A percentile compares a stretch with the other conserved stretches of the same genome.
These are phyloP conservation scores for Zophobas morio DNA, from an alignment of 1,140 invertebrate species.

Conservation along the genomic window DNA sequence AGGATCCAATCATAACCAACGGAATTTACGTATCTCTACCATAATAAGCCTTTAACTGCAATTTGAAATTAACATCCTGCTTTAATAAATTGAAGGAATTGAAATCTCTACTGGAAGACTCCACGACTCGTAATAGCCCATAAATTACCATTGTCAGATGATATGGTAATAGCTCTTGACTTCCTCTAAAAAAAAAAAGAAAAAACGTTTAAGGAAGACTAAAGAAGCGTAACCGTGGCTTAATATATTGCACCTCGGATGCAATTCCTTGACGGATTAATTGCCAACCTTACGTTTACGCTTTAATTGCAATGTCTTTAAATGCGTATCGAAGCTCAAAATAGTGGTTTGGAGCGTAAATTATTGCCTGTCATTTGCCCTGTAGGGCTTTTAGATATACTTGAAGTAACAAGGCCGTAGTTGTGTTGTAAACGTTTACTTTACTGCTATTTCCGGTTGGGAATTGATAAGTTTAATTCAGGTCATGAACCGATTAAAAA, in stretches of 20 bases:
- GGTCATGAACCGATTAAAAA: too few relatives aligned
- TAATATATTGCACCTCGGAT: constrained; percentile 31
- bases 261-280: constrained; percentile 28
- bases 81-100: constrained; percentile 25
- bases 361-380: not conserved
- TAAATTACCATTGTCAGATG: constrained; percentile 37
- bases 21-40: constrained; percentile 12
- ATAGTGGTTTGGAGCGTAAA: not conserved
- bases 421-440: too few relatives aligned
- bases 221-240: constrained; percentile 13
- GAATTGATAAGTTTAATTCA: too few relatives aligned
- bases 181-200: constrained; percentile 13
- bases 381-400: not conserved
- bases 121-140: constrained; percentile 10
- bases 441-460: too few relatives aligned
- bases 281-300: constrained; percentile 1
- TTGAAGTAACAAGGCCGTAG: too few relatives aligned
- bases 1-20: constrained; percentile 10
- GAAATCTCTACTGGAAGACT: constrained; percentile 14
- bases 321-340: not conserved
- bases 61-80: constrained; percentile 30
- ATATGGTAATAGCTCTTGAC: constrained; percentile 25
- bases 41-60: constrained; percentile 26
- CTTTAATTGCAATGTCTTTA: constrained; percentile 13
- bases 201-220: constrained; percentile 4